Evolutionary conservation across 2,888 invertebrate genomes (phyloP), one percentile per base, ranked within the genome.

Genomic region (Heliconius ismenius): DNA sequence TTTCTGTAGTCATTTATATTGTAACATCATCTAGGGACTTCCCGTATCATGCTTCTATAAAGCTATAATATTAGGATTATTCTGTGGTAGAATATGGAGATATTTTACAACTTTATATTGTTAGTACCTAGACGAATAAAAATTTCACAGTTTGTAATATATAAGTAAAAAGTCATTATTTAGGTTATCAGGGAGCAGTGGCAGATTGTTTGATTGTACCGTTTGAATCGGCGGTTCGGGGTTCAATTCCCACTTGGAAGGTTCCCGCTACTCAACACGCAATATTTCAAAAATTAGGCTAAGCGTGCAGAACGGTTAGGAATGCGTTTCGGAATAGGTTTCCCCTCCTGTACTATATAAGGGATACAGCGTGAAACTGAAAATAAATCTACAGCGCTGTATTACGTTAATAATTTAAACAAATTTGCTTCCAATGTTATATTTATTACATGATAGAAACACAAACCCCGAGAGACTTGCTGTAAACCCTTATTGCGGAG

Each of bases 361-460:
- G 9, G 24, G 13, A 24, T 60, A 24, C 4, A 24, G 24, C 11
- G 58, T n/a, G 24, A 60, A 62, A 26, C 4, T 58, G 3, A n/a
- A 10, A 10, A 58, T n/a, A 3, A 58, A 49, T 49, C 49, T n/a
- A n/a, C 58, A n/a, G 3, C 10, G 11, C 58, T n/a, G n/a, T 58
- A 58, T 58, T n/a, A 58, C 58, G 9, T 10, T 58, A 58, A 58
- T 58, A 64, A 28, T 64, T 32, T 32, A 18, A 10, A 64, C 32
- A 32, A 28, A 64, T 64, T 28, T 15, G 3, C 3, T n/a, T 36
- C 32, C 36, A n/a, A 39, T 39, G 60, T 60, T 62, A 36, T 24
- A 69, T 49, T 69, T 43, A 62, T 62, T 62, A 73, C 39, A 32
- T 54, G 54, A 54, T 75, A 39, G 36, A 43, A 75, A 28, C 28